Conservation (phyloP, 2,888 invertebrate species). For the Caenorhabditis angaria region DNA sequence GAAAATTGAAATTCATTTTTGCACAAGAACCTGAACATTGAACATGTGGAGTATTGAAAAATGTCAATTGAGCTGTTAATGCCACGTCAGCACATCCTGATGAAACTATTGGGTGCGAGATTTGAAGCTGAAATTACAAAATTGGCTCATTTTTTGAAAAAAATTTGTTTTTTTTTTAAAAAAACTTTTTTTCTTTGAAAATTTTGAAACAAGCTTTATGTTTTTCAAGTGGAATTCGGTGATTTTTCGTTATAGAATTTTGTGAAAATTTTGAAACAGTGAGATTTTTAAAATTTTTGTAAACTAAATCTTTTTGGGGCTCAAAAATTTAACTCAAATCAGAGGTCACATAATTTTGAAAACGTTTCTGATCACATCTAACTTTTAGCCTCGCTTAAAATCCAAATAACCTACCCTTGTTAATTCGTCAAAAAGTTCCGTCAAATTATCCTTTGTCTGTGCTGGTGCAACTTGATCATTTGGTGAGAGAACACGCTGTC, state of each 20-base stretch:
- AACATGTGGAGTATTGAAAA: slow-evolving; percentile 28
- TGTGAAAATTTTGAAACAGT: no score
- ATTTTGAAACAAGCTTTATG: no score
- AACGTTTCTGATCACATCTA: no score
- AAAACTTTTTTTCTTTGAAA: neutral
- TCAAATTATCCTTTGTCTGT: slow-evolving; percentile 30
- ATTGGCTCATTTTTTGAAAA: neutral
- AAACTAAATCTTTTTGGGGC: no score
- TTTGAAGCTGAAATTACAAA: neutral
- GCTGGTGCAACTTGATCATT: slow-evolving; percentile 32
- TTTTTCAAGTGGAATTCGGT: no score
- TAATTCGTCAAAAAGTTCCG: slow-evolving; percentile 32
- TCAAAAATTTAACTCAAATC: neutral
- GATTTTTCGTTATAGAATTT: no score
- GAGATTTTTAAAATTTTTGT: no score
- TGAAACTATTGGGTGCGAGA: slow-evolving; percentile 21
- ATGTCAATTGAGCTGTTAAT: slow-evolving; percentile 32
- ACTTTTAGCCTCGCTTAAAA: no score
- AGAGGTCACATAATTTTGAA: no score
- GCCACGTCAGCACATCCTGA: slow-evolving; percentile 40
- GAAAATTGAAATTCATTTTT: slow-evolving; percentile 37
- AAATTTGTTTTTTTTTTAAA: neutral
- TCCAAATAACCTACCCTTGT: slow-evolving; percentile 26
- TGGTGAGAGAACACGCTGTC: slow-evolving; percentile 37
- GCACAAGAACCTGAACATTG: slow-evolving; percentile 33